Conservation (phyloP, 2,888 invertebrate species). For the Chaetoderma sp. region DNA sequence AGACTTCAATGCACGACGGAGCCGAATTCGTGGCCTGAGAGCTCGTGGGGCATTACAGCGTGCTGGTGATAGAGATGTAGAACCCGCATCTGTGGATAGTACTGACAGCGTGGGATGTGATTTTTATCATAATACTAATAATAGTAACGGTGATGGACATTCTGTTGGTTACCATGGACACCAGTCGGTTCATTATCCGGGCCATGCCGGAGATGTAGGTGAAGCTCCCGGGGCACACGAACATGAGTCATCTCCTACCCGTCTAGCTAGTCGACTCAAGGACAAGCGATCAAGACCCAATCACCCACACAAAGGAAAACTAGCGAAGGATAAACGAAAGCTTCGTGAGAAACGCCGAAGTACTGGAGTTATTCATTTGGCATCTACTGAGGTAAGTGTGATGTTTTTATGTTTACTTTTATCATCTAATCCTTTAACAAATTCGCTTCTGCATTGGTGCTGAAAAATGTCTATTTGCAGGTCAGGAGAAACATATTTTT, state of each 20-base stretch:
- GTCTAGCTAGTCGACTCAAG: conserved; percentile 59
- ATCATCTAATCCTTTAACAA: too few relatives aligned
- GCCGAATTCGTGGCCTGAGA: conserved; percentile 72
- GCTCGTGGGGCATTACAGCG: conserved; percentile 65
- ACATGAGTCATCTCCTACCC: conserved; percentile 70
- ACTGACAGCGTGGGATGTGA: conserved; percentile 42
- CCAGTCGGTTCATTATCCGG: too few relatives aligned
- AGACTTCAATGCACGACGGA: conserved; percentile 71
- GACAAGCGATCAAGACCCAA: conserved; percentile 71
- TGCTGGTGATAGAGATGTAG: conserved; percentile 37
- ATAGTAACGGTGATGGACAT: conserved; percentile 33
- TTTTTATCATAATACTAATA: conserved; percentile 27
- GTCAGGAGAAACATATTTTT: too few relatives aligned
- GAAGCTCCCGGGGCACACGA: conserved; percentile 28
- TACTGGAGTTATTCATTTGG: conserved; percentile 75
- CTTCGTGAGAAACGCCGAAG: conserved; percentile 74
- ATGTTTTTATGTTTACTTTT: not conserved
- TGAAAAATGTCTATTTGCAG: too few relatives aligned
- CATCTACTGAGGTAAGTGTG: conserved; percentile 74
- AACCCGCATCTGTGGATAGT: conserved; percentile 35
- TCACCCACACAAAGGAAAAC: conserved; percentile 73
- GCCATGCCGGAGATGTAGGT: conserved; percentile 14
- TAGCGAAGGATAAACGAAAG: conserved; percentile 74
- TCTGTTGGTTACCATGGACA: not conserved
- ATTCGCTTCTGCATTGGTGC: too few relatives aligned